Base-by-base conservation (phyloP, 2,797 vertebrate genomes). In the Onychomys torridus region DNA sequence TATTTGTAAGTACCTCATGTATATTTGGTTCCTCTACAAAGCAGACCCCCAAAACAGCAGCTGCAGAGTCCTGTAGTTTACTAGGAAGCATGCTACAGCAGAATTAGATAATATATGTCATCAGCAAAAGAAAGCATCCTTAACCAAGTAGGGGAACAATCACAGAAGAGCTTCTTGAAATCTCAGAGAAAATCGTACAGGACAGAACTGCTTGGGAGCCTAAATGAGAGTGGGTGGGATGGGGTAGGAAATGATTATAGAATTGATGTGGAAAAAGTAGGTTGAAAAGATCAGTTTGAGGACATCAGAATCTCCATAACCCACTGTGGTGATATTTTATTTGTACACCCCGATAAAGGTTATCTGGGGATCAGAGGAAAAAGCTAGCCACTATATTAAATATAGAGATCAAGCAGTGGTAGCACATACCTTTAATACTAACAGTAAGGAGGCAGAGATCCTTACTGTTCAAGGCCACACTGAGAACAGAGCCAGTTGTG, bases 1-100 rank as follows among this genome's bases (percentile, higher is more conserved):
- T 98, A 96, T 99, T 99, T 92, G 98, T 99, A 98, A 99, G 99
- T 98, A 98, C 25, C 37, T 0, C 3, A 16, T 32, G 67, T 92
- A 6, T 21, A 2, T 37, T 78, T 12, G 76, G 10, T n/a, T 84
- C 87, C 76, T 73, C 89, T 52, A 32, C 16, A 3, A 40, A 88
- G 61, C 29, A 6, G 23, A 12, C 13, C 25, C 69, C 78, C 13
- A 0, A 2, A 0, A 21, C 19, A 85, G 40, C 9, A 14, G 29
- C 0, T 23, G 46, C 11, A 32, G 29, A 67, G 1, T 5, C 1
- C 21, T 40, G 34, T 46, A 3, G 23, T 37, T 61, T 46, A 55
- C 29, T 40, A 9, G 75, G 65, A 92, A 49, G 57, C 5, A 6
- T 61, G 34, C 2, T 0, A 2, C 85, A 76, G 9, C 43, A 43